Base-by-base conservation (phyloP, 2,797 vertebrate species). In the Astyanax mexicanus region DNA sequence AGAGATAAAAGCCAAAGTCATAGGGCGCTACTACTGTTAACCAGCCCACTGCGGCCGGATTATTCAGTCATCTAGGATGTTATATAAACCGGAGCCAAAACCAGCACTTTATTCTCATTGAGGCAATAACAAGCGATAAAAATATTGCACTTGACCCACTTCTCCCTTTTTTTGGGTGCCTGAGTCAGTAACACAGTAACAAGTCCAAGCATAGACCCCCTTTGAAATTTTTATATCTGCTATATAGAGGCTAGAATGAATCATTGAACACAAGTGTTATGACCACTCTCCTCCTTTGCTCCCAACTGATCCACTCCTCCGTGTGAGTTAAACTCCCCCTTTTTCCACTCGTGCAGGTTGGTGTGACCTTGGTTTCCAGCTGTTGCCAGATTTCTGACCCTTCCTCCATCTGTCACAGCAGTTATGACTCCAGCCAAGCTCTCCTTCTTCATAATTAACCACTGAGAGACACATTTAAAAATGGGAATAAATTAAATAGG, bases 291-390 rank as follows among this genome's bases (percentile, higher is more conserved):
- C 44, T 69, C 37, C 79, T 80, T 83, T 76, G 76, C 80, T 76
- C 83, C 78, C 54, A 81, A 57, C 84, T 81, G 65, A 75, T 71
- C 51, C 74, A 55, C 45, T 77, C 54, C 52, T 11, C 38, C 58
- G 35, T 75, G 66, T 62, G 70, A 74, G 62, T 57, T 38, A 65
- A 44, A 19, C 69, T 40, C 27, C 78, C 49, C 10, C 4, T 38
- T 52, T 80, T 38, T 57, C 80, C 78, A 71, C 87, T 87, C 65
- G 37, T 72, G 55, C 79, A 72, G 86, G 87, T 89, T 89, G 83
- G 54, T 45, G 45, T 89, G 91, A 92, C 92, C 93, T 93, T 92
- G 86, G 82, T 88, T 81, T 91, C 89, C 90, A 92, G 92, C 91
- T 92, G 92, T 87, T 85, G 83, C 86, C 88, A 88, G 82, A 61